Percentiles rank a stretch among this genome's conserved stretches.
Evolutionary conservation across 2,797 vertebrate species (phyloP).

Genomic region (Potorous gilbertii): DNA sequence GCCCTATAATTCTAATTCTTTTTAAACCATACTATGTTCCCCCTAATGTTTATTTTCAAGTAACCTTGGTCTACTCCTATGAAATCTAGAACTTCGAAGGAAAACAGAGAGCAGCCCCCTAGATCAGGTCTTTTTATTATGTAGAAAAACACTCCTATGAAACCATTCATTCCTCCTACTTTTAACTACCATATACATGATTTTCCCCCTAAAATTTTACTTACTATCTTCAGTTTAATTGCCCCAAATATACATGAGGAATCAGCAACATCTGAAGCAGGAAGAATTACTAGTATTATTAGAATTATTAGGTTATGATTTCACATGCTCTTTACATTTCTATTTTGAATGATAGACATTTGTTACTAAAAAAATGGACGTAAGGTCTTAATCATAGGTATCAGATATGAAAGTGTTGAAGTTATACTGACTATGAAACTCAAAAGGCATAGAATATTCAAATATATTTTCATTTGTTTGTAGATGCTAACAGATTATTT

Average conservation of each 20-base stretch:
- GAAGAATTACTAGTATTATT: background rate
- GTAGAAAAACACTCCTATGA: background rate
- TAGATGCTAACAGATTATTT: background rate
- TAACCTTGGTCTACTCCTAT: background rate
- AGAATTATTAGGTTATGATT: background rate
- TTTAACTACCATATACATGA: background rate
- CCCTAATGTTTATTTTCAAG: background rate
- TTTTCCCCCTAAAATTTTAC: background rate
- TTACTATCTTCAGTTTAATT: background rate
- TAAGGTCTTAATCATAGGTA: constrained; percentile 13
- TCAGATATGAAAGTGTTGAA: background rate
- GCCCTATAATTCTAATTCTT: background rate
- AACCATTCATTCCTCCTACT: background rate
- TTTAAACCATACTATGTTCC: background rate
- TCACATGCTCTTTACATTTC: background rate
- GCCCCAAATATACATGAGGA: background rate
- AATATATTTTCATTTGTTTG: background rate
- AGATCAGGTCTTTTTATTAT: background rate
- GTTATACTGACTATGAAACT: constrained; percentile 24
- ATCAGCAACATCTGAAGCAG: background rate
- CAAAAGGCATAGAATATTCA: constrained; percentile 28
- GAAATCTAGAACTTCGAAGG: background rate
- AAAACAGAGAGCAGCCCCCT: background rate
- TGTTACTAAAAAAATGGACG: background rate
- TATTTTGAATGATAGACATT: background rate